phyloP scores from a whole-genome alignment of 2,797 vertebrate genomes.

The Bradypodion pumilum region DNA sequence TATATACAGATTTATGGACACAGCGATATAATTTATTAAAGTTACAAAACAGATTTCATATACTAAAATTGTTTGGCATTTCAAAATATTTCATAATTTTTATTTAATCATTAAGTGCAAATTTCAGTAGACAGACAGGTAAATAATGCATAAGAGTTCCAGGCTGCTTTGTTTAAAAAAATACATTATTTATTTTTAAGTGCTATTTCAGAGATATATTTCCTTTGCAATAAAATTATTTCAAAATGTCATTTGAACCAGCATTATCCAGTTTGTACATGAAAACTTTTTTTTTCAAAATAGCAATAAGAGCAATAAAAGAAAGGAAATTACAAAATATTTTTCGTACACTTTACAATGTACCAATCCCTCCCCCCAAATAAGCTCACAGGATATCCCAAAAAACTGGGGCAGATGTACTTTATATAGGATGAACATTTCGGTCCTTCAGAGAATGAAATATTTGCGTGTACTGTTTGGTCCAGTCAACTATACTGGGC shows the following conservation, averaged over 20 bases:
- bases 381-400: slow-evolving; percentile 4
- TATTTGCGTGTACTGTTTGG: slow-evolving; percentile 81
- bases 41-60: slow-evolving; percentile 53
- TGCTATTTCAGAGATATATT: slow-evolving; percentile 20
- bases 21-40: slow-evolving; percentile 62
- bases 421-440: slow-evolving; percentile 80
- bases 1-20: slow-evolving; percentile 67
- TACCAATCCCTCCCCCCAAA: too few species aligned
- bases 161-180: slow-evolving; percentile 40
- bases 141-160: slow-evolving; percentile 40
- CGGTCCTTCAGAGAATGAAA: slow-evolving; percentile 79
- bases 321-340: slow-evolving; percentile 46
- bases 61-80: slow-evolving; percentile 58
- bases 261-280: slow-evolving; percentile 50
- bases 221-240: slow-evolving; percentile 29
- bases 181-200: slow-evolving; percentile 34
- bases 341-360: slow-evolving; percentile 45
- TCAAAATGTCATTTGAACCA: slow-evolving; percentile 35
- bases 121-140: slow-evolving; percentile 24
- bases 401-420: slow-evolving; percentile 22
- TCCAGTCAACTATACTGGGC: slow-evolving; percentile 87
- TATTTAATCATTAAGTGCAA: slow-evolving; percentile 42
- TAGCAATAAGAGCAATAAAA: slow-evolving; percentile 36
- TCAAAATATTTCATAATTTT: slow-evolving; percentile 60
- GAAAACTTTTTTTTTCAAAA: slow-evolving; percentile 63